Percentiles rank a stretch among this genome's conserved stretches.
phyloP scores from a whole-genome alignment of 1,140 invertebrate genomes.

The Paraescarpia echinospica region DNA sequence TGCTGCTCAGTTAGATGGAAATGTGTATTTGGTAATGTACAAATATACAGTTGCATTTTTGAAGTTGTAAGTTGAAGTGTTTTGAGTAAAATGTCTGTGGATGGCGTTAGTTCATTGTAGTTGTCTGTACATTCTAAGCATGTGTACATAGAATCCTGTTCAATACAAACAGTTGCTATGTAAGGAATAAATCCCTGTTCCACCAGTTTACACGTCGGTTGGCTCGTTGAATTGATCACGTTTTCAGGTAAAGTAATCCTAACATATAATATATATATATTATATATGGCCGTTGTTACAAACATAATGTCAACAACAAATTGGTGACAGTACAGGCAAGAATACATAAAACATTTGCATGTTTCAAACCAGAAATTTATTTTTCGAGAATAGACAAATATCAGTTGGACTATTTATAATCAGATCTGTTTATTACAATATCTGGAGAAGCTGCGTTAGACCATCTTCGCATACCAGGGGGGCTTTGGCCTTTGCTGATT shows the following conservation, averaged over 20 bases:
- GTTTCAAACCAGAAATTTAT: neutral
- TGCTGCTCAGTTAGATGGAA: neutral
- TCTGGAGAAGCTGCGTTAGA: neutral
- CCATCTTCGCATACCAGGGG: too few relatives aligned
- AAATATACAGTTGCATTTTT: slow-evolving; percentile 6
- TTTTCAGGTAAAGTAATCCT: neutral
- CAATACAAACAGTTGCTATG: neutral
- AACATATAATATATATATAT: neutral
- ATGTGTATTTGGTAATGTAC: slow-evolving; percentile 1
- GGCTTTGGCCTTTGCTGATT: too few relatives aligned
- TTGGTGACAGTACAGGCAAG: too few relatives aligned
- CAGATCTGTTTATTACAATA: neutral
- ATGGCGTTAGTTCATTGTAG: neutral
- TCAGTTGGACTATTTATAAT: neutral
- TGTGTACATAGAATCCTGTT: neutral
- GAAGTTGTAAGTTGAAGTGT: neutral
- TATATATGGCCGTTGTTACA: too few relatives aligned
- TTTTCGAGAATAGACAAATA: neutral
- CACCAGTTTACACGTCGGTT: neutral
- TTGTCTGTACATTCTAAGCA: neutral
- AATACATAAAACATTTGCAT: too few relatives aligned
- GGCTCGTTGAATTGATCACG: neutral
- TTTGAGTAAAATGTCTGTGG: neutral
- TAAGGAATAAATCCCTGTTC: neutral
- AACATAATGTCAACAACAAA: too few relatives aligned